phyloP scores from a whole-genome alignment of 2,888 invertebrate genomes.

The Parnassius smintheus region DNA sequence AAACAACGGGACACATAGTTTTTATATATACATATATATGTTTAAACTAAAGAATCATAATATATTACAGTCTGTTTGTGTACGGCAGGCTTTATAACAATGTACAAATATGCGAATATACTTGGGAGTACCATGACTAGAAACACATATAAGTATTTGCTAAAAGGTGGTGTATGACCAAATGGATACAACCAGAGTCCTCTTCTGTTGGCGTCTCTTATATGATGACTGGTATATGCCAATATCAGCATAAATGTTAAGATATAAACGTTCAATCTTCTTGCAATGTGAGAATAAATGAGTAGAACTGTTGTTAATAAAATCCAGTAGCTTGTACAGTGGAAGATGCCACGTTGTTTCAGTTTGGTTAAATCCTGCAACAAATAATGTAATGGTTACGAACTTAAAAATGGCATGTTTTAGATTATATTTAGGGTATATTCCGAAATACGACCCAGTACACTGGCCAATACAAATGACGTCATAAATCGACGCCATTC shows the following conservation, averaged over 20 bases:
- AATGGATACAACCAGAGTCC: conserved; percentile 66
- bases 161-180: conserved; percentile 55
- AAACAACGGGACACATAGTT: too few relatives aligned
- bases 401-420: too few relatives aligned
- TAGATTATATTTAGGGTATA: too few relatives aligned
- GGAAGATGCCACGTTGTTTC: conserved; percentile 60
- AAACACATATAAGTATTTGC: conserved; percentile 49
- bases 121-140: conserved; percentile 49
- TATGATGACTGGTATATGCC: conserved; percentile 61
- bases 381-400: conserved; percentile 8
- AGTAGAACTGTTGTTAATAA: conserved; percentile 42
- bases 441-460: too few relatives aligned
- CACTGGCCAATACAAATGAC: too few relatives aligned
- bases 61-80: conserved; percentile 37
- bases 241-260: conserved; percentile 56
- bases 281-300: conserved; percentile 47
- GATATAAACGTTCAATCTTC: conserved; percentile 49
- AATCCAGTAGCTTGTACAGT: conserved; percentile 62
- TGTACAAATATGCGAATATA: conserved; percentile 45
- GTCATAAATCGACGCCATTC: too few relatives aligned
- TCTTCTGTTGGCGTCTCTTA: conserved; percentile 60
- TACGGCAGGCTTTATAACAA: conserved; percentile 38
- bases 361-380: conserved; percentile 59
- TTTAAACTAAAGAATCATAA: conserved; percentile 15
- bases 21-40: not conserved